Evolutionary conservation across 2,888 invertebrate species (phyloP).

Genomic region (Melikaiella ostensackeni): DNA sequence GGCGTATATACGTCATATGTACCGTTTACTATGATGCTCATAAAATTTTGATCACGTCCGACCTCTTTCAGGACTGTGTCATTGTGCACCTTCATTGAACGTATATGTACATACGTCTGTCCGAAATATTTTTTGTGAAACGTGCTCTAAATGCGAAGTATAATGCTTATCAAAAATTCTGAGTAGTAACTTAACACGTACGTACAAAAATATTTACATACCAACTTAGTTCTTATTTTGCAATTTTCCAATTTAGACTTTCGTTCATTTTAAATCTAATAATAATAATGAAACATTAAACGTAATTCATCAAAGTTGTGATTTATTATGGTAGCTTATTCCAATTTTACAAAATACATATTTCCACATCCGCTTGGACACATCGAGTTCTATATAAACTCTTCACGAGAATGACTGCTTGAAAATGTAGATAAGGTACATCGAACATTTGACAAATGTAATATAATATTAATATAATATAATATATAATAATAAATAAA

Average conservation of each 20-base stretch:
- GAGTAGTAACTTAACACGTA: not conserved
- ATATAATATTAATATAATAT: too few relatives aligned
- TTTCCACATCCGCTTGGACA: too few relatives aligned
- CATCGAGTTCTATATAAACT: too few relatives aligned
- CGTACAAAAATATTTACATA: not conserved
- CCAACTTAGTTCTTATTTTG: not conserved
- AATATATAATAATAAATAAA: too few relatives aligned
- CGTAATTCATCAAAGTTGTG: too few relatives aligned
- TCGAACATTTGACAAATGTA: too few relatives aligned
- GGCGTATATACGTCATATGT: constrained; percentile 10
- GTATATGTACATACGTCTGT: constrained; percentile 51
- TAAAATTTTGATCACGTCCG: constrained; percentile 70
- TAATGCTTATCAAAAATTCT: not conserved
- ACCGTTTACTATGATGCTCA: constrained; percentile 31
- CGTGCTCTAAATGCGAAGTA: constrained; percentile 62
- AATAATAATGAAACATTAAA: too few relatives aligned
- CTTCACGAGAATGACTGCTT: too few relatives aligned
- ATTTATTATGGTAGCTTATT: too few relatives aligned
- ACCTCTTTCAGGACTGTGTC: constrained; percentile 66
- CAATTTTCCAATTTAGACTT: not conserved
- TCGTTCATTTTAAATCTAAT: too few relatives aligned
- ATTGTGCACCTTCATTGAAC: constrained; percentile 58
- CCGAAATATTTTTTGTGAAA: constrained; percentile 64
- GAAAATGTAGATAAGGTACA: too few relatives aligned
- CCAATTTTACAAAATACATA: too few relatives aligned